These are phyloP conservation scores for Champsocephalus gunnari DNA, from an alignment of 2,797 vertebrate genomes.

Conservation along the genomic window DNA sequence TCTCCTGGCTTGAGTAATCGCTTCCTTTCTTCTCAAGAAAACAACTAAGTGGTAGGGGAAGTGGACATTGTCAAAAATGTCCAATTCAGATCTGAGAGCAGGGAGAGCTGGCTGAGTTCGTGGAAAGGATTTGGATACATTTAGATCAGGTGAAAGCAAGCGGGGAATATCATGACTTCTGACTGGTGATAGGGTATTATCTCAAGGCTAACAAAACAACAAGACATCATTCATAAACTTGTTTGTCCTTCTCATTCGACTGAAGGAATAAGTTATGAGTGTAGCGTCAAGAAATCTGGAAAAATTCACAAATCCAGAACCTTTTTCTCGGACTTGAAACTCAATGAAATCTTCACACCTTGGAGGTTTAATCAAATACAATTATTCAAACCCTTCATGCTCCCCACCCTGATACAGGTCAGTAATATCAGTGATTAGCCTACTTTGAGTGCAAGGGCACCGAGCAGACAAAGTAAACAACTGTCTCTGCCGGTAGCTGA, in stretches of 20 bases:
- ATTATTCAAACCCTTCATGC: slow-evolving; percentile 17
- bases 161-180: neutral
- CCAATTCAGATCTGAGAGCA: slow-evolving; percentile 38
- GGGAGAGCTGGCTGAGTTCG: slow-evolving; percentile 18
- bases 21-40: slow-evolving; percentile 47
- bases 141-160: slow-evolving; percentile 16
- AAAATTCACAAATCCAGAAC: slow-evolving; percentile 14
- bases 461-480: slow-evolving; percentile 57
- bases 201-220: neutral
- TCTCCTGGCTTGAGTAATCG: slow-evolving; percentile 69
- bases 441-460: slow-evolving; percentile 32
- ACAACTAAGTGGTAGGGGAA: slow-evolving; percentile 52
- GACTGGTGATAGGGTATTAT: neutral
- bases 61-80: slow-evolving; percentile 61
- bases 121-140: slow-evolving; percentile 20
- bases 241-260: neutral
- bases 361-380: slow-evolving; percentile 40
- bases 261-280: neutral
- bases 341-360: slow-evolving; percentile 10
- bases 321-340: no score
- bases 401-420: slow-evolving; percentile 22
- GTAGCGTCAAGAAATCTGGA: slow-evolving; percentile 2
- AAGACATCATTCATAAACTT: neutral
- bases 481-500: slow-evolving; percentile 19
- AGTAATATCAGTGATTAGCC: slow-evolving; percentile 53